Percentiles rank a stretch among this genome's conserved stretches.
phyloP scores from a whole-genome alignment of 2,888 invertebrate species.

The Ischnura elegans region DNA sequence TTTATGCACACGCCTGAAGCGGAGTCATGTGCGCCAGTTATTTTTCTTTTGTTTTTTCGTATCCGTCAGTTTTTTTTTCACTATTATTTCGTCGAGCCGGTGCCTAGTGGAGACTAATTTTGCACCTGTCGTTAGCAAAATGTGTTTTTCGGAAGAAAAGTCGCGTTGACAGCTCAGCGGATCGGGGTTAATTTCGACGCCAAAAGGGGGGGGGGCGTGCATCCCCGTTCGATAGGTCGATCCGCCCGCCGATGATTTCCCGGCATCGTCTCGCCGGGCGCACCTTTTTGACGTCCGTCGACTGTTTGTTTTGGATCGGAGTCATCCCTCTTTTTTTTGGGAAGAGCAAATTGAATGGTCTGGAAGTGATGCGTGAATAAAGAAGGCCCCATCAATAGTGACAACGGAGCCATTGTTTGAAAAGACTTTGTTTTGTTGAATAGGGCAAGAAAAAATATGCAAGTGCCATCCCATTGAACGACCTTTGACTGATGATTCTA shows the following conservation, averaged over 20 bases:
- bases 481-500: no score
- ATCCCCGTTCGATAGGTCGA: not conserved
- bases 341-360: not conserved
- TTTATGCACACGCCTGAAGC: not conserved
- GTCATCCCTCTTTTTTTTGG: not conserved
- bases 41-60: not conserved
- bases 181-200: not conserved
- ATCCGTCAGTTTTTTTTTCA: not conserved
- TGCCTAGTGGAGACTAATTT: not conserved
- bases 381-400: not conserved
- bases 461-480: no score
- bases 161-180: not conserved
- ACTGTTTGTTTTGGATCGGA: not conserved
- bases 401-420: not conserved
- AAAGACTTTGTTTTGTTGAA: not conserved
- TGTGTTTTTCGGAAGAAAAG: not conserved
- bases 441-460: not conserved
- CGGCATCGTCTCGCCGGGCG: not conserved
- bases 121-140: conserved; percentile 1
- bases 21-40: not conserved
- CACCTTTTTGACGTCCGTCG: not conserved
- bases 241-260: not conserved
- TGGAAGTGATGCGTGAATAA: not conserved
- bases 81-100: not conserved
- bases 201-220: not conserved